Evolutionary conservation across 2,888 invertebrate genomes (phyloP).

Genomic region (Halictus ligatus): DNA sequence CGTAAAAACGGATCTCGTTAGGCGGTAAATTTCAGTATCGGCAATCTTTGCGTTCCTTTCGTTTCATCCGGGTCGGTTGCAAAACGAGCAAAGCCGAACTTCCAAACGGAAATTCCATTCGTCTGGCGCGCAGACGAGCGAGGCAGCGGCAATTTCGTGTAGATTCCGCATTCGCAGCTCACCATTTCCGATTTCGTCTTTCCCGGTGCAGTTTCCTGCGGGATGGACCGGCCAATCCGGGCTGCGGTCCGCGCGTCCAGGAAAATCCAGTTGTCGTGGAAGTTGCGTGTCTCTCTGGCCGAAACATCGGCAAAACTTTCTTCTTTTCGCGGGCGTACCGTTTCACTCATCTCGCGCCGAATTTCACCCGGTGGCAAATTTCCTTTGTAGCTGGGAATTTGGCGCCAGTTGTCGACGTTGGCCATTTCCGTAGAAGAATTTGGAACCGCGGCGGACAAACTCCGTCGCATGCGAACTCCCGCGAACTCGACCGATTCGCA

Average conservation of each 20-base stretch:
- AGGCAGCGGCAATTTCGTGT: constrained; percentile 60
- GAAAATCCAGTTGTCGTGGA: constrained; percentile 48
- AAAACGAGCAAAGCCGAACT: constrained; percentile 52
- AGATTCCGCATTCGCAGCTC: constrained; percentile 60
- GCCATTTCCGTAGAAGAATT: not conserved
- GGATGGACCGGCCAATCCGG: constrained; percentile 41
- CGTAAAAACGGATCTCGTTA: constrained; percentile 1
- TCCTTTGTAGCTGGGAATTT: not conserved
- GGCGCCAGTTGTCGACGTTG: not conserved
- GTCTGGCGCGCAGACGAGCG: constrained; percentile 49
- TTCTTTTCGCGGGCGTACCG: constrained; percentile 13
- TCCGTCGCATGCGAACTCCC: not conserved
- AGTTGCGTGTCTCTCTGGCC: constrained; percentile 23
- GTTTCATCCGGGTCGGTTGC: not conserved
- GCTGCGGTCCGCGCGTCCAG: constrained; percentile 12
- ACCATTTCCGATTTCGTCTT: constrained; percentile 63
- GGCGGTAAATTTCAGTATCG: not conserved
- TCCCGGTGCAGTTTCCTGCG: constrained; percentile 55
- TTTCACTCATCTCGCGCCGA: not conserved
- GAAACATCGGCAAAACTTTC: constrained; percentile 37
- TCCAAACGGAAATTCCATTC: constrained; percentile 63
- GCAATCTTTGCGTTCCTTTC: constrained; percentile 22
- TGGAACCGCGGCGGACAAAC: not conserved
- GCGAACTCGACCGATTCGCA: not conserved
- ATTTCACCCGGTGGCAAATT: not conserved